Conservation (phyloP, 2,113 vertebrate species). For the Anhinga rufa region DNA sequence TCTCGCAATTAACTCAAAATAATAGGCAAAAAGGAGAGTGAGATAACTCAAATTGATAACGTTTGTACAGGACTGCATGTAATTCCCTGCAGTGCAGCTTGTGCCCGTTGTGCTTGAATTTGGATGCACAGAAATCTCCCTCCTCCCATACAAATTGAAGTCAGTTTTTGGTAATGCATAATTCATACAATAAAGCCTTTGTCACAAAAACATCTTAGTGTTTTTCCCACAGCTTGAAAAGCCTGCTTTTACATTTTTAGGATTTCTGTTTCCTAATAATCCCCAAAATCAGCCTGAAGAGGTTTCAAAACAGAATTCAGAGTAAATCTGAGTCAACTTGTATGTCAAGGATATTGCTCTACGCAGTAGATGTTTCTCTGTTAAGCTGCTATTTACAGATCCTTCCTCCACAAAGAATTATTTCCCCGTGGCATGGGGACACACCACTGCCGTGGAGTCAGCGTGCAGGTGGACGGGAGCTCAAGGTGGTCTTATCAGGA, state of each 20-base stretch:
- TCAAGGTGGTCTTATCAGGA: neutral
- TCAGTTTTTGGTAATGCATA: constrained; percentile 19
- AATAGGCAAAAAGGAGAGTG: neutral
- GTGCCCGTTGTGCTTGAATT: neutral
- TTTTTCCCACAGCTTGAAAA: neutral
- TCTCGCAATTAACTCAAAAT: neutral
- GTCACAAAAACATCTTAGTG: constrained; percentile 12
- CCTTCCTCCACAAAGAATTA: neutral
- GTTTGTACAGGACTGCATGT: neutral
- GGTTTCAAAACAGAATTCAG: neutral
- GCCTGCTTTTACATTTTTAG: constrained; percentile 18
- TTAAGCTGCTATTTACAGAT: neutral
- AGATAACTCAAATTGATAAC: neutral
- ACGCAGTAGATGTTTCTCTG: neutral
- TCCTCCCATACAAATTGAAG: neutral
- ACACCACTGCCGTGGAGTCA: neutral
- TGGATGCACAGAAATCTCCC: neutral
- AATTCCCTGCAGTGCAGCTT: neutral
- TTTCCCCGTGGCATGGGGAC: neutral
- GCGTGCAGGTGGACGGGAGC: neutral
- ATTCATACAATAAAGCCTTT: constrained; percentile 35
- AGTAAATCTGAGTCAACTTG: neutral
- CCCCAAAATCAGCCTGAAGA: neutral
- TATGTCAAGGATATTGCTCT: neutral
- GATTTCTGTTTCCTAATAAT: constrained; percentile 9